These are phyloP conservation scores for Watsonalla cultraria DNA, from an alignment of 2,888 invertebrate species.

Conservation along the genomic window DNA sequence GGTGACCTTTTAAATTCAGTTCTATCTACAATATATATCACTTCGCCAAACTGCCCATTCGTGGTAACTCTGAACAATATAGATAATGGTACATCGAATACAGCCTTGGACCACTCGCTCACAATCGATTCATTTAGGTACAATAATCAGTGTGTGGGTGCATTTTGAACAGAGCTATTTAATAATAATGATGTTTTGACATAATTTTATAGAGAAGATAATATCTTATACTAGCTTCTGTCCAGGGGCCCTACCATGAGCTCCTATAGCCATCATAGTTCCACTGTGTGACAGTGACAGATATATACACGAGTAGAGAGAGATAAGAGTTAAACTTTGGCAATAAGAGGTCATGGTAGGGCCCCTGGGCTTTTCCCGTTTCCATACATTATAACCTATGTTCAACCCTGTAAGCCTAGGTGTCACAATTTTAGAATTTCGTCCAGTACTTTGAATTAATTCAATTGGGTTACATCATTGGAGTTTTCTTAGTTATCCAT, in stretches of 20 bases:
- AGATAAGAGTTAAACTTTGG: no score
- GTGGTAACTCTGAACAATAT: constrained; percentile 39
- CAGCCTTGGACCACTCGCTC: constrained; percentile 61
- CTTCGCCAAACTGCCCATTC: constrained; percentile 49
- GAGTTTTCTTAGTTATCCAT: no score
- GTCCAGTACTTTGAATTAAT: no score
- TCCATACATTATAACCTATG: background rate
- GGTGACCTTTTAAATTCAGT: constrained; percentile 47
- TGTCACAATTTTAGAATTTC: no score
- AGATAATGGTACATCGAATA: constrained; percentile 45
- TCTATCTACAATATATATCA: constrained; percentile 52
- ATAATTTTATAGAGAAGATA: constrained; percentile 4
- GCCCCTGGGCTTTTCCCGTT: constrained; percentile 6
- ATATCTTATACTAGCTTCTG: no score
- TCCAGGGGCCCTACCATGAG: no score
- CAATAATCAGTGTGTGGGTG: constrained; percentile 39
- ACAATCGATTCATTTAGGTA: constrained; percentile 47
- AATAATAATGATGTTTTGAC: constrained; percentile 30
- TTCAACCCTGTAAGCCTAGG: no score
- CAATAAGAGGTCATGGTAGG: no score
- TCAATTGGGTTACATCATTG: no score
- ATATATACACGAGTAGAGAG: no score
- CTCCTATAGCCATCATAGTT: no score
- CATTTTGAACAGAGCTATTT: constrained; percentile 19
- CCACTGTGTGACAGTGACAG: no score